These are phyloP conservation scores for Lutjanus argentimaculatus DNA, from an alignment of 2,797 vertebrate genomes.

Conservation along the genomic window DNA sequence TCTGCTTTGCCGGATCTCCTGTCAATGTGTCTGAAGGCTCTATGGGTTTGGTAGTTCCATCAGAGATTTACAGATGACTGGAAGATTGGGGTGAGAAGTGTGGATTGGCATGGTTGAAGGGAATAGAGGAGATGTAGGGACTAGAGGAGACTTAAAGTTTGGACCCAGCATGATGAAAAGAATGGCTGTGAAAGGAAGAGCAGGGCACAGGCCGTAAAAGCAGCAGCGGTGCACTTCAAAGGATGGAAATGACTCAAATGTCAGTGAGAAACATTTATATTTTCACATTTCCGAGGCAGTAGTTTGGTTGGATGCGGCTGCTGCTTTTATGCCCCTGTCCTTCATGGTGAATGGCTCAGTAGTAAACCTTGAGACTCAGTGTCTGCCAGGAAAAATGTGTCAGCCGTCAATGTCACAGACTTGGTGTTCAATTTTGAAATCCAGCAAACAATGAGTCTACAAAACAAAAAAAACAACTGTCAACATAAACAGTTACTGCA, in stretches of 20 bases:
- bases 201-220: slow-evolving; percentile 71
- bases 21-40: slow-evolving; percentile 36
- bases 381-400: slow-evolving; percentile 75
- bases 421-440: slow-evolving; percentile 54
- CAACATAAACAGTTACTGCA: slow-evolving; percentile 68
- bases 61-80: slow-evolving; percentile 39
- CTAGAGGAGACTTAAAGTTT: slow-evolving; percentile 43
- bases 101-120: slow-evolving; percentile 27
- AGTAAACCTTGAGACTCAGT: slow-evolving; percentile 81
- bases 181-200: slow-evolving; percentile 67
- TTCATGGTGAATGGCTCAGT: slow-evolving; percentile 72
- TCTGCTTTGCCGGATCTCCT: slow-evolving; percentile 42
- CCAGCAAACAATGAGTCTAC: slow-evolving; percentile 84
- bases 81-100: slow-evolving; percentile 15
- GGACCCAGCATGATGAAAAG: slow-evolving; percentile 62
- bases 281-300: slow-evolving; percentile 24
- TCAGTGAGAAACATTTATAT: background rate
- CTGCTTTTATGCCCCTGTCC: slow-evolving; percentile 81
- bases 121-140: slow-evolving; percentile 54
- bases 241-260: slow-evolving; percentile 23
- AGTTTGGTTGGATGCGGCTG: slow-evolving; percentile 45
- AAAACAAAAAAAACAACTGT: slow-evolving; percentile 53
- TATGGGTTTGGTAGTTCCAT: slow-evolving; percentile 35
- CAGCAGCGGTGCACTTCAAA: slow-evolving; percentile 66
- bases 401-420: slow-evolving; percentile 38